Evolutionary conservation across 2,113 vertebrate species (phyloP), one percentile per base, ranked within the genome.

Genomic region (Hippopotamus amphibius): DNA sequence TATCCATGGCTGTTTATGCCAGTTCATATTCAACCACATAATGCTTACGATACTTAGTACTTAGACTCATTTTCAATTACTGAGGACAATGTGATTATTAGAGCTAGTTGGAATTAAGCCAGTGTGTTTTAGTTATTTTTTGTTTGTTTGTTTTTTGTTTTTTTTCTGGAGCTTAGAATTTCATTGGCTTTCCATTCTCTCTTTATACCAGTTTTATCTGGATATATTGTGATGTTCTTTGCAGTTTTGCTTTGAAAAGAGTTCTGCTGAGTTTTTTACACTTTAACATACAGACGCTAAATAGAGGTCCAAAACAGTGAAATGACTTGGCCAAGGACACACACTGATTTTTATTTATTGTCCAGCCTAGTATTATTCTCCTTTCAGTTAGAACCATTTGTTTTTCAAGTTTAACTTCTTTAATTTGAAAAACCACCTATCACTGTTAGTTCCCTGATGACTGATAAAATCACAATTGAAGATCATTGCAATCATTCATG

Each of bases 341-440:
- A 82, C 21, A 71, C 6, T 65, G 14, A 28, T 81, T 93, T 95
- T 43, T 85, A 77, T 81, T 91, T 90, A 61, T 66, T 66, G 63
- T 26, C 4, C 11, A 57, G 53, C 11, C 41, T 82, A 43, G 30
- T 16, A 63, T 53, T 66, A 15, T 14, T 13, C 41, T 87, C 79
- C 24, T 86, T 91, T 82, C 41, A 72, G 68, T 87, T 86, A 83
- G 50, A 71, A 28, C 1, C 37, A 26, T 92, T 93, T 91, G n/a
- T 6, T 79, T 93, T 94, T 77, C 57, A 88, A 92, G 53, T 50
- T 88, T 48, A 65, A 77, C 93, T 88, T 89, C 50, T 81, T 59
- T 93, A 72, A 63, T 88, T 69, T 90, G 53, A 55, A 66, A 69
- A 86, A 80, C 2, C 9, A 63, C 22, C 24, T 76, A 46, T 77